Evolutionary conservation across 92 coral and sea anemone species (phyloP), one percentile per base, ranked within the genome.

Genomic region (Porites divaricata): DNA sequence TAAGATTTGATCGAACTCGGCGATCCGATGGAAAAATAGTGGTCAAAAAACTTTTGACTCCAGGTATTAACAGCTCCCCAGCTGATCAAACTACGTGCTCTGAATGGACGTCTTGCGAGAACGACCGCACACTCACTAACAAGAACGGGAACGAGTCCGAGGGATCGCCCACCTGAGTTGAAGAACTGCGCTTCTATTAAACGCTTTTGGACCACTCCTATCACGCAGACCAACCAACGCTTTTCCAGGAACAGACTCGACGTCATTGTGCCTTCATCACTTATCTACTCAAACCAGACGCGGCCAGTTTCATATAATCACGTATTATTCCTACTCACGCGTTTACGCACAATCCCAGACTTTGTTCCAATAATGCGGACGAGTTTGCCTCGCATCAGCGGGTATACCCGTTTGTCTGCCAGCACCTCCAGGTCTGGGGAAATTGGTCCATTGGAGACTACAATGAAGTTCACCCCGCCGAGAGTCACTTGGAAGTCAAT

Each of bases 401-500:
- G 74, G 71, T 84, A 63, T 26, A 28, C 63, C 6, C 74, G 67
- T 45, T 74, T 41, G 14, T 24, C 84, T 20, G 79, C 50, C 23
- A 80, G 21, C 25, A 93, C 91, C 57, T 91, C 97, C 63, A 93
- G 75, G 26, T 77, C 73, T 13, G 97, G 97, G 24, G 95, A 84
- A 75, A 93, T 91, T 48, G 88, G 90, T n/a, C 81, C 91, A 20
- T 59, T 85, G 15, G 68, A 73, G 35, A 75, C 81, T 53, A 91
- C 76, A 22, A 73, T 79, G 41, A 92, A 56, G 22, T 73, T 83
- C 51, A 91, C 87, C 19, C 76, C 64, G 22, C 78, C 76, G 71
- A 51, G 67, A 65, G 72, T 67, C 65, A 93, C 62, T 6, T 70
- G 80, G 72, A 93, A 89, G 54, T 86, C 79, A 51, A 93, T 45